Conservation (phyloP, 2,797 vertebrate genomes). For the Schizopygopsis pylzovi region DNA sequence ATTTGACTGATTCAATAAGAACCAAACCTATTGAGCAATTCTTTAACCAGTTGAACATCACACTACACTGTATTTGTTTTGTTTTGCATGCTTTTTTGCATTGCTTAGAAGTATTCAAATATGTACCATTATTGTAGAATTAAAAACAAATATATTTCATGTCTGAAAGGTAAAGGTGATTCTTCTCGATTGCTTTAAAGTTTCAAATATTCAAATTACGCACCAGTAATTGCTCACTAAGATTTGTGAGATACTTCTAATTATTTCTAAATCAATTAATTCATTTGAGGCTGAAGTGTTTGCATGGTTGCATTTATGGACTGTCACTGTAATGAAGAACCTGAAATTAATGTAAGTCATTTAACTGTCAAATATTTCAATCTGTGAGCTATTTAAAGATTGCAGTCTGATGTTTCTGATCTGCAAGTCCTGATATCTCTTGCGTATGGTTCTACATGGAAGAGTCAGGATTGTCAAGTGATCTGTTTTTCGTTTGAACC, state of each 20-base stretch:
- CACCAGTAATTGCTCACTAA: constrained; percentile 48
- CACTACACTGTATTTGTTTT: not conserved
- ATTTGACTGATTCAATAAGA: not conserved
- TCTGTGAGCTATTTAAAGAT: constrained; percentile 20
- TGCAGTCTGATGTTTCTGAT: not conserved
- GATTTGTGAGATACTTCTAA: constrained; percentile 52
- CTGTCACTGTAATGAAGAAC: constrained; percentile 33
- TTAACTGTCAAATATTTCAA: constrained; percentile 3
- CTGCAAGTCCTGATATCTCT: not conserved
- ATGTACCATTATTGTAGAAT: not conserved
- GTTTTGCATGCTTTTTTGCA: not conserved
- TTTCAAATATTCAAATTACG: constrained; percentile 55
- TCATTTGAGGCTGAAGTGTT: constrained; percentile 48
- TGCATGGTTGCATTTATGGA: constrained; percentile 35
- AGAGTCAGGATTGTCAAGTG: not conserved
- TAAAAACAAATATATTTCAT: not conserved
- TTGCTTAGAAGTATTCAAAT: not conserved
- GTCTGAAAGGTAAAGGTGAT: not conserved
- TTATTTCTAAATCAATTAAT: constrained; percentile 60
- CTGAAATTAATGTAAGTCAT: constrained; percentile 19
- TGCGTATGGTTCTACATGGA: not conserved
- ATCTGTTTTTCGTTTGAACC: not conserved
- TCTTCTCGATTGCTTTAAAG: constrained; percentile 38
- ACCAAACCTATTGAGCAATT: not conserved
- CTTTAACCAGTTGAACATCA: not conserved